Conservation (phyloP, 2,888 invertebrate species). For the Cosmia trapezina region DNA sequence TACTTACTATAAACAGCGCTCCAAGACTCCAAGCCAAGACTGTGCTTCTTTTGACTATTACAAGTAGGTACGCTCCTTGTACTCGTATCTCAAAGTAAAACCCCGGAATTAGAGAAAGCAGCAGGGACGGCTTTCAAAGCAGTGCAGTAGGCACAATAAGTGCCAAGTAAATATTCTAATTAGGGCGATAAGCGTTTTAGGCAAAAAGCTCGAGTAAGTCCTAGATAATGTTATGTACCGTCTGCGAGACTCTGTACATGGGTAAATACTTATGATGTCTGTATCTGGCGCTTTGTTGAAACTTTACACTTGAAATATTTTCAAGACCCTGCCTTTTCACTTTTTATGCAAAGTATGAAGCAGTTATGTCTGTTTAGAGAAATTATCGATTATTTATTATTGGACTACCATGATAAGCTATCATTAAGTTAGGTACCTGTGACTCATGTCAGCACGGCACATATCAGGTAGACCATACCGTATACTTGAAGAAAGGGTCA, state of each 20-base stretch:
- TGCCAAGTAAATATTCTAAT: slow-evolving; percentile 63
- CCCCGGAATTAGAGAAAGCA: not conserved
- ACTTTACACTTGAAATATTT: not conserved
- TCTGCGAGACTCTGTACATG: not conserved
- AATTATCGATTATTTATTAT: not conserved
- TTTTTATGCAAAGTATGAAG: not conserved
- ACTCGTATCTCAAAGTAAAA: not conserved
- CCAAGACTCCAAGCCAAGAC: too few relatives aligned
- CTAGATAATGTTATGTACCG: slow-evolving; percentile 2
- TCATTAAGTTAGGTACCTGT: not conserved
- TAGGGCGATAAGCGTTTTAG: slow-evolving; percentile 33
- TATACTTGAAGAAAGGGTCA: not conserved
- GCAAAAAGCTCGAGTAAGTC: slow-evolving; percentile 11
- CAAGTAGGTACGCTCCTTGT: not conserved
- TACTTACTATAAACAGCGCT: not conserved
- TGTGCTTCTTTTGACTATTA: not conserved
- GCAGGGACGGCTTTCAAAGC: too few relatives aligned
- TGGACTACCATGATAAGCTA: not conserved
- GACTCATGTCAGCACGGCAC: not conserved
- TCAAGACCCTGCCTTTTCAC: not conserved
- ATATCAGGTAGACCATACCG: not conserved
- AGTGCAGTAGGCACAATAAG: not conserved
- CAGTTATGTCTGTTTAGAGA: not conserved
- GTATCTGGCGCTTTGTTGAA: not conserved
- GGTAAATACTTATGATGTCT: not conserved